Conservation (phyloP, 2,113 vertebrate genomes). For the Colinus virginianus region DNA sequence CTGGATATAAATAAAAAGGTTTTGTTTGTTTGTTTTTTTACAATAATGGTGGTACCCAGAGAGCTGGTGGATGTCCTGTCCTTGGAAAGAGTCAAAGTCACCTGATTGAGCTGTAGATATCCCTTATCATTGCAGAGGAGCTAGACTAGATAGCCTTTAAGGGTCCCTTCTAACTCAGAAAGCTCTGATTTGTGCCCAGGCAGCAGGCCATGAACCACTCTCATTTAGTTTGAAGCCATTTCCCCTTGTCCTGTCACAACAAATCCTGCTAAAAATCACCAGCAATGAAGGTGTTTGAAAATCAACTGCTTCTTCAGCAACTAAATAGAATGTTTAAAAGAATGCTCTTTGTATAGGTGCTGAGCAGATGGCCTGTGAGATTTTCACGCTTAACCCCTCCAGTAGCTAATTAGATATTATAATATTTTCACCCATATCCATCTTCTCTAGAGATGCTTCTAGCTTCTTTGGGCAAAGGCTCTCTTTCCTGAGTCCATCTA, state of each 20-base stretch:
- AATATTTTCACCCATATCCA: background rate
- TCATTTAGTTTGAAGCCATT: too few species aligned
- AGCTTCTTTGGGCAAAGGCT: background rate
- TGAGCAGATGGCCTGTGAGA: background rate
- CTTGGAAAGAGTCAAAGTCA: too few species aligned
- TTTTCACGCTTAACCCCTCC: background rate
- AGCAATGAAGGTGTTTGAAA: background rate
- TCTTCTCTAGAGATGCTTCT: background rate
- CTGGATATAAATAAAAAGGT: too few species aligned
- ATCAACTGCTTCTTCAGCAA: background rate
- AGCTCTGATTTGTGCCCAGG: background rate
- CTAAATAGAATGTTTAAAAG: background rate
- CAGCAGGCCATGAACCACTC: background rate
- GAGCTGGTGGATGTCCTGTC: too few species aligned
- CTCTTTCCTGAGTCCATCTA: background rate
- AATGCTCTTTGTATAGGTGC: accelerated
- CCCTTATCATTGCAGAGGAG: too few species aligned
- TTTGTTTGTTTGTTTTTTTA: too few species aligned
- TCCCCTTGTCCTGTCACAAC: too few species aligned
- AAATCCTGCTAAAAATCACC: background rate
- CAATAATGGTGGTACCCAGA: too few species aligned
- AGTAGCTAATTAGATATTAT: background rate
- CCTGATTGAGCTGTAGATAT: too few species aligned
- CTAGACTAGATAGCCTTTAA: too few species aligned
- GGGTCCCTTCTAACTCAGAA: too few species aligned